Base-by-base conservation (phyloP, 30 jellyfish, hydroid and myxozoan genomes). In the Turritopsis rubra region DNA sequence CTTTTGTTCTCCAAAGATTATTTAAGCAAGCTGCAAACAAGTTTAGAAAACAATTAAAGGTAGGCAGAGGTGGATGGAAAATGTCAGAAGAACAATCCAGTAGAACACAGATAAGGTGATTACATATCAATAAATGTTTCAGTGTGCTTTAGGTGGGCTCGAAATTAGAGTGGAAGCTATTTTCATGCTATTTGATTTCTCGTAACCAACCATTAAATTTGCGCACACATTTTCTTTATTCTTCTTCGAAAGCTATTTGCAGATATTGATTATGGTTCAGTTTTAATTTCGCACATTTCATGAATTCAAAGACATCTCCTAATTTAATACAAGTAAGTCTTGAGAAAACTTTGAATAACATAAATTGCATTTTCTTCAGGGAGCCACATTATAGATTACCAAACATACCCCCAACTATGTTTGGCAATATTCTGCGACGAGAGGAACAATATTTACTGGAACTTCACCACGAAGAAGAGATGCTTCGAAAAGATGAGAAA, bases 401-500 rank as follows among this genome's bases (percentile, higher is more conserved):
- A 9, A 66, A 66, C 7, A 8, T 66, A 66, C 7, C 28, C 7
- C 7, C 76, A 3, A n/a, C 7, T 18, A 66, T 66, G 29, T 25
- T 25, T n/a, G 76, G 30, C 17, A 18, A 66, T 66, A n/a, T 66
- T 25, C 17, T 74, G 41, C 82, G 41, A 29, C 52, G 60, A 23
- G 65, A 74, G 8, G 82, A 74, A 74, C 27, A 74, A n/a, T 41
- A 23, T n/a, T 22, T 29, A 22, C 13, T n/a, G 24, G 65, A 74
- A 29, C 53, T 74, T 20, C 82, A 41, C 27, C 82, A 74, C 41
- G 82, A 74, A 16, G 65, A 23, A 23, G 27, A 20, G 13, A 18
- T 74, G 73, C 41, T 74, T 16, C 82, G 41, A 74, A 26, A 41
- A 26, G 82, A 74, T 16, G 82, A 74, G 60, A 29, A 20, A n/a